Base-by-base conservation (phyloP, 2,113 vertebrate species). In the Takifugu bimaculatus region DNA sequence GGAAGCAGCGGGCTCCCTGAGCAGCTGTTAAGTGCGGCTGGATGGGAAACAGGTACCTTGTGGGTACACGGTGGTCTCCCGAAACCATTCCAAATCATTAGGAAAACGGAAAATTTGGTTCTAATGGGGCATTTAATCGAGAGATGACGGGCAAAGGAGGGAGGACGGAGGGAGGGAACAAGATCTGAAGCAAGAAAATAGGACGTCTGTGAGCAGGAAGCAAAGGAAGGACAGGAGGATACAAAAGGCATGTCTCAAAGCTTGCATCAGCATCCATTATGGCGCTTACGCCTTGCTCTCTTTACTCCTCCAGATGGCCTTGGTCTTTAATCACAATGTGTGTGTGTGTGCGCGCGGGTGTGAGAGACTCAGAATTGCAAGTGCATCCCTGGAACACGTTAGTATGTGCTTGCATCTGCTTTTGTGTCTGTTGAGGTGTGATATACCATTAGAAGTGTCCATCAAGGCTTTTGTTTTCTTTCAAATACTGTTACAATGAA, bases 251-350 rank as follows among this genome's bases (percentile, higher is more conserved):
- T 82, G 72, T 88, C 82, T 82, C 68, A 54, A 77, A 77, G 80
- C 82, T 85, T 85, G 77, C 80, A 86, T 83, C 80, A 85, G 79
- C 80, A 79, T 80, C 80, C 64, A 77, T 70, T 59, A 84, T 68
- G 75, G 65, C 61, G 52, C 75, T 76, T 80, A 74, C 75, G 70
- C 77, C 48, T 66, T 59, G 4, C 77, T 73, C 68, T 65, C 70
- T 77, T 76, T 75, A 68, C 74, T 57, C 68, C 49, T 7, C 63
- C 86, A 87, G 81, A 87, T 88, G 86, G 86, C 72, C 81, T 75
- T 68, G 61, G 72, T 85, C 74, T 87, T 83, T 88, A 88, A 88
- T 88, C 84, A 88, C 35, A 13, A 48, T 67, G 58, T 75, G 74
- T 52, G 42, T 68, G 51, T 70, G 60, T 65, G 74, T 53, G 28